Evolutionary conservation across 2,888 invertebrate genomes (phyloP).

Genomic region (Synanthedon tipuliformis): DNA sequence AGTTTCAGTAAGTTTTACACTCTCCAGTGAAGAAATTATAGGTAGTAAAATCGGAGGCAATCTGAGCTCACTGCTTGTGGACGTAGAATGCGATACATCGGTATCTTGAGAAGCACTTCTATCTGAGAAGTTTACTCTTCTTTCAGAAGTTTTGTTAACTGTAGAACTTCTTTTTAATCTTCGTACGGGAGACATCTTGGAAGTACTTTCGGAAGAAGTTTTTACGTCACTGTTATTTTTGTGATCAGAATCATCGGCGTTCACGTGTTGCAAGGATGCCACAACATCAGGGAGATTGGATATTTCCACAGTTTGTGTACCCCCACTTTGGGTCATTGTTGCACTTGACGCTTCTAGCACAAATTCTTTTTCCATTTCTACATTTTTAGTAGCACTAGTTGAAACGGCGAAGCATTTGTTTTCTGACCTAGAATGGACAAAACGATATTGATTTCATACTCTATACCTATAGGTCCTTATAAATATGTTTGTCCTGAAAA

Average conservation of each 20-base stretch:
- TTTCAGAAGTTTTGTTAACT: slow-evolving; percentile 47
- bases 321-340: slow-evolving; percentile 20
- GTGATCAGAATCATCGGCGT: slow-evolving; percentile 39
- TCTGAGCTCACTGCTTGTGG: slow-evolving; percentile 72
- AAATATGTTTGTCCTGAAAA: too few relatives aligned
- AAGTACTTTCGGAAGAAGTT: slow-evolving; percentile 18
- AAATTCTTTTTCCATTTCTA: slow-evolving; percentile 41
- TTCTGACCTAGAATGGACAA: slow-evolving; percentile 65
- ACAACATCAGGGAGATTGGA: slow-evolving; percentile 40
- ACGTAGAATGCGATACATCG: slow-evolving; percentile 71
- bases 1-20: slow-evolving; percentile 49
- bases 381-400: slow-evolving; percentile 35
- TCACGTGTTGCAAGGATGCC: slow-evolving; percentile 32
- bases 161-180: slow-evolving; percentile 61
- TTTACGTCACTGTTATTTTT: slow-evolving; percentile 38
- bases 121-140: slow-evolving; percentile 64
- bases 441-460: neutral
- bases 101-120: slow-evolving; percentile 73
- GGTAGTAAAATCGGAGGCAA: slow-evolving; percentile 79
- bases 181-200: slow-evolving; percentile 27
- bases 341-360: slow-evolving; percentile 27
- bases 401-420: slow-evolving; percentile 66
- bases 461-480: neutral
- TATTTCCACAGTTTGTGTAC: slow-evolving; percentile 31
- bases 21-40: slow-evolving; percentile 74